phyloP scores from a whole-genome alignment of 1,140 invertebrate genomes.

The Drosophila pruinosa region DNA sequence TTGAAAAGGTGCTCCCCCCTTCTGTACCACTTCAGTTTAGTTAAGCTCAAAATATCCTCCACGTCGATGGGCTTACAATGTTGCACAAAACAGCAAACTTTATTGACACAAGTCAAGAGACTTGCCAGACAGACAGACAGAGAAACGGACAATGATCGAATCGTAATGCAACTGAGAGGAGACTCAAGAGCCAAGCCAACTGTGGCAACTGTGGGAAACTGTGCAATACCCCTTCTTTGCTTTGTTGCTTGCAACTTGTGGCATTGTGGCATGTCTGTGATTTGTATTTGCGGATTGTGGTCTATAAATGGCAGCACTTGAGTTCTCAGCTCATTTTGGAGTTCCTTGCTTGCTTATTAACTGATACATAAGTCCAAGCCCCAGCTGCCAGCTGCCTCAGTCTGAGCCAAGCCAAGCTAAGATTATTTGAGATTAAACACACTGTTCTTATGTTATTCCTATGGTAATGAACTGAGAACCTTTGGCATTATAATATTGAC shows the following conservation, averaged over 20 bases:
- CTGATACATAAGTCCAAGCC: conserved; percentile 12
- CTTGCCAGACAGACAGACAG: conserved; percentile 28
- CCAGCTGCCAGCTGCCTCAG: background rate
- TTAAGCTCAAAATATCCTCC: background rate
- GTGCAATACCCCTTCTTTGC: conserved; percentile 14
- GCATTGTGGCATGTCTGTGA: conserved; percentile 28
- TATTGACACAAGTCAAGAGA: conserved; percentile 70
- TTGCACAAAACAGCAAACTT: conserved; percentile 44
- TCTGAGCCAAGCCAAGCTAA: background rate
- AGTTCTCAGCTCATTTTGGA: conserved; percentile 20
- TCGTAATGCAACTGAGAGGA: conserved; percentile 26
- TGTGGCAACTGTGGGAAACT: conserved; percentile 56
- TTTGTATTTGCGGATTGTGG: conserved; percentile 41
- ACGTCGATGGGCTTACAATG: conserved; percentile 34
- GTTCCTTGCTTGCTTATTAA: conserved; percentile 24
- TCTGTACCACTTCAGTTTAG: conserved; percentile 9
- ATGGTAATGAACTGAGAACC: conserved; percentile 5
- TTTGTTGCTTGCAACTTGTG: background rate
- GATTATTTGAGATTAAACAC: conserved; percentile 10
- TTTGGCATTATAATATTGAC: background rate
- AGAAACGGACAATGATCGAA: conserved; percentile 30
- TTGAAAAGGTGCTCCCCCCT: conserved; percentile 46
- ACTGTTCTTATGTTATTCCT: conserved; percentile 10
- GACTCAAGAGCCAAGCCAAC: conserved; percentile 20
- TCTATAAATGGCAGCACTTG: conserved; percentile 50